phyloP scores from a whole-genome alignment of 30 jellyfish, hydroid and myxozoan genomes.

The Clytia hemisphaerica region DNA sequence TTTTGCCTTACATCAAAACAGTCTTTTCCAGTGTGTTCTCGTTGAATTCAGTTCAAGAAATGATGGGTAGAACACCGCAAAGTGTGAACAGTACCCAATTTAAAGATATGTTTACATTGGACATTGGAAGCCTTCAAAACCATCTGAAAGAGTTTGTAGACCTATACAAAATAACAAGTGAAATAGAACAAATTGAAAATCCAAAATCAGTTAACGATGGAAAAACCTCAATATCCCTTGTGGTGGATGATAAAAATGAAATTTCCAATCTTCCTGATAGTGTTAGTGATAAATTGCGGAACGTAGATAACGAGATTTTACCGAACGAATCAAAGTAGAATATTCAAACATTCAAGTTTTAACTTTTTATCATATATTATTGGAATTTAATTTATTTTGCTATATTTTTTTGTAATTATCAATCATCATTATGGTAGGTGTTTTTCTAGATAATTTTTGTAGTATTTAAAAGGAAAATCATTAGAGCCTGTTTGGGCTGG shows the following conservation, averaged over 20 bases:
- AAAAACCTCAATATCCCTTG: background rate
- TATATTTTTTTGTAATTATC: too few relatives aligned
- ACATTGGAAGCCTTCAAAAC: background rate
- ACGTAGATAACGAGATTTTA: too few relatives aligned
- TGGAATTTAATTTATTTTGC: too few relatives aligned
- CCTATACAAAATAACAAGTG: background rate
- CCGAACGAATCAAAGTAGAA: too few relatives aligned
- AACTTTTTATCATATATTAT: too few relatives aligned
- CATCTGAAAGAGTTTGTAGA: background rate
- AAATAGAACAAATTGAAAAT: background rate
- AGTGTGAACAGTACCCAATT: background rate
- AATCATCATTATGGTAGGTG: too few relatives aligned
- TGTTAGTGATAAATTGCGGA: background rate
- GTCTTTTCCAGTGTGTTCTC: conserved; percentile 19
- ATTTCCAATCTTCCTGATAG: background rate
- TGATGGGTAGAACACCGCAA: conserved; percentile 31
- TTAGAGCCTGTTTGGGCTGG: too few relatives aligned
- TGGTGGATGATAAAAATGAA: background rate
- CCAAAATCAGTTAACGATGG: background rate
- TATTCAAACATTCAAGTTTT: too few relatives aligned
- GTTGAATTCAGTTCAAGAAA: background rate
- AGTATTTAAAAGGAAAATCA: too few relatives aligned
- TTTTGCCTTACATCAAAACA: conserved; percentile 24
- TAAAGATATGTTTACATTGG: background rate
- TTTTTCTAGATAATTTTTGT: too few relatives aligned